Conservation (phyloP, 2,797 vertebrate genomes). For the Lepilemur septentrionalis region DNA sequence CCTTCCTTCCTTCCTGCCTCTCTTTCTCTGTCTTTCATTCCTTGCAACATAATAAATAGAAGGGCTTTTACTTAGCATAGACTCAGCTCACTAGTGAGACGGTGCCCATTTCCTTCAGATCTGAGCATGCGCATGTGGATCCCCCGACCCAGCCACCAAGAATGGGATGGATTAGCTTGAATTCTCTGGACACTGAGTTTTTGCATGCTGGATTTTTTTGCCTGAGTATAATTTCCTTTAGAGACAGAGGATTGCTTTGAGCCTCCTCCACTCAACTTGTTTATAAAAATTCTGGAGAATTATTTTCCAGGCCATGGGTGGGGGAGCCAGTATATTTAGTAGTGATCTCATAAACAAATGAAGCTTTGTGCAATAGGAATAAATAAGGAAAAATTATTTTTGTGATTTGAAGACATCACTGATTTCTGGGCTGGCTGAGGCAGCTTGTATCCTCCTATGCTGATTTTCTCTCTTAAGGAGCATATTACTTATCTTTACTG, state of each 20-base stretch:
- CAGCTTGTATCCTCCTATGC: constrained; percentile 39
- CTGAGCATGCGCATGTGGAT: neutral
- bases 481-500: constrained; percentile 46
- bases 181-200: constrained; percentile 15
- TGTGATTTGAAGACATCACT: constrained; percentile 47
- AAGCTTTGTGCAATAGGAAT: constrained; percentile 11
- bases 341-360: constrained; percentile 60
- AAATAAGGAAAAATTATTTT: constrained; percentile 42
- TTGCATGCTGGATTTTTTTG: constrained; percentile 8
- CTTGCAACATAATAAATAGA: neutral
- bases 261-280: constrained; percentile 56
- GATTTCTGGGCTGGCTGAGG: constrained; percentile 47
- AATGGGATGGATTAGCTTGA: neutral
- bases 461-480: constrained; percentile 57
- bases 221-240: constrained; percentile 48
- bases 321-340: constrained; percentile 55
- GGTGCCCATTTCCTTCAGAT: neutral
- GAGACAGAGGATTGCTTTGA: constrained; percentile 52
- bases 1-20: too few relatives aligned
- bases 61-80: neutral
- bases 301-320: constrained; percentile 65
- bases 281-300: constrained; percentile 63
- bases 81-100: neutral
- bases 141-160: neutral
- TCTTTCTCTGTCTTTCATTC: neutral